Conservation (phyloP, 35 echinoderm and acorn worm species). For the Nesometra sesokonis region DNA sequence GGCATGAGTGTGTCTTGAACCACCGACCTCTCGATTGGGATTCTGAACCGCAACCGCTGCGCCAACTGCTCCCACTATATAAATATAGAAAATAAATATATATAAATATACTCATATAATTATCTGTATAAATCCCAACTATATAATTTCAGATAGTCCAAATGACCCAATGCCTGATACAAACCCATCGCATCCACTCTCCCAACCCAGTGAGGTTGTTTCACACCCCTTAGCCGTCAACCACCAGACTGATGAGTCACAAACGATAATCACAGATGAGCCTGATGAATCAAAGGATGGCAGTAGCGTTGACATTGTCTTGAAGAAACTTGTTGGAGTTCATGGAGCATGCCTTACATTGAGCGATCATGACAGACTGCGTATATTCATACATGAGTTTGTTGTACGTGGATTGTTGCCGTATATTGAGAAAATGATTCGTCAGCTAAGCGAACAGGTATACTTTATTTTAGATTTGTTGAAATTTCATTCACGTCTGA, state of each 20-base stretch:
- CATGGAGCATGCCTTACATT: conserved; percentile 70
- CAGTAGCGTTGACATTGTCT: not conserved
- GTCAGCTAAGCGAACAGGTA: conserved; percentile 82
- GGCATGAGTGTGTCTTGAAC: too few species aligned
- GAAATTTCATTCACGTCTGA: too few species aligned
- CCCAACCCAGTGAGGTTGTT: conserved; percentile 56
- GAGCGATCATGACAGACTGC: conserved; percentile 79
- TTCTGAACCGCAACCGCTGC: too few species aligned
- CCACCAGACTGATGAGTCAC: not conserved
- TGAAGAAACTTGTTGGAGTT: conserved; percentile 9
- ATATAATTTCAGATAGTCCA: conserved; percentile 70
- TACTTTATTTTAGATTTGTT: not conserved
- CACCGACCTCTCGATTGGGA: too few species aligned
- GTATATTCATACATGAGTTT: conserved; percentile 97
- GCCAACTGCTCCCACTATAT: too few species aligned
- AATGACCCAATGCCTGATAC: conserved; percentile 65
- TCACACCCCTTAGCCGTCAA: conserved; percentile 47
- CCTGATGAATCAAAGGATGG: not conserved
- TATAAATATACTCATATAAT: too few species aligned
- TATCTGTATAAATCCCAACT: too few species aligned
- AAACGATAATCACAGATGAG: not conserved
- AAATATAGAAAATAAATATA: too few species aligned
- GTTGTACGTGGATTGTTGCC: conserved; percentile 79
- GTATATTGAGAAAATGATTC: conserved; percentile 95
- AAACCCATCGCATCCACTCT: not conserved